These are phyloP conservation scores for Callaeas wilsoni DNA, from an alignment of 2,113 vertebrate genomes.

Conservation along the genomic window DNA sequence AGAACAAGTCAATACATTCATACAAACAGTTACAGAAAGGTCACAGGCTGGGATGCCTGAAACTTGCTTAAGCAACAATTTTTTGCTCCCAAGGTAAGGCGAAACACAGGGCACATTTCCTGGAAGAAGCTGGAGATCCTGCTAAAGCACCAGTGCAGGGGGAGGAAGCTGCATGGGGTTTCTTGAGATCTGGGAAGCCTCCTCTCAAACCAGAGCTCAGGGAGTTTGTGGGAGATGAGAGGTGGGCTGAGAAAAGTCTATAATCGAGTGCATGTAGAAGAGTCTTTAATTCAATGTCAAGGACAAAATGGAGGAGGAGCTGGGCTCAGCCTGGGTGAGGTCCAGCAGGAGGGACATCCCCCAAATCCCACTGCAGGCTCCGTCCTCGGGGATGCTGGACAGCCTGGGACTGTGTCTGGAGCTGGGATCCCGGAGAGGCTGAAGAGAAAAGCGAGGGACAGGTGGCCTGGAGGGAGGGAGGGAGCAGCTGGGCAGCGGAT, in stretches of 20 bases:
- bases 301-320: not conserved
- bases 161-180: not conserved
- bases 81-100: not conserved
- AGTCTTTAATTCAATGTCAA: not conserved
- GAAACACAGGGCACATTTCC: not conserved
- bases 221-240: not conserved
- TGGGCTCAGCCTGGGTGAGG: not conserved
- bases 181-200: not conserved
- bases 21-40: slow-evolving; percentile 37
- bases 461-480: not conserved
- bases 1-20: slow-evolving; percentile 55
- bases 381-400: fast-evolving
- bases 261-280: not conserved
- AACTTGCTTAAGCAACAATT: slow-evolving; percentile 42
- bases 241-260: not conserved
- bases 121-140: not conserved
- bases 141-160: not conserved
- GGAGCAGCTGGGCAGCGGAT: not conserved
- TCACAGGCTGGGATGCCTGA: slow-evolving; percentile 28
- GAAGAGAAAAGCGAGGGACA: not conserved
- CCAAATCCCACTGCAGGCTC: not conserved
- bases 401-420: fast-evolving
- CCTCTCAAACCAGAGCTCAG: not conserved
- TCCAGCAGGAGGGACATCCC: not conserved
- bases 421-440: not conserved